Evolutionary conservation across 2,797 vertebrate species (phyloP).

Genomic region (Artibeus jamaicensis): DNA sequence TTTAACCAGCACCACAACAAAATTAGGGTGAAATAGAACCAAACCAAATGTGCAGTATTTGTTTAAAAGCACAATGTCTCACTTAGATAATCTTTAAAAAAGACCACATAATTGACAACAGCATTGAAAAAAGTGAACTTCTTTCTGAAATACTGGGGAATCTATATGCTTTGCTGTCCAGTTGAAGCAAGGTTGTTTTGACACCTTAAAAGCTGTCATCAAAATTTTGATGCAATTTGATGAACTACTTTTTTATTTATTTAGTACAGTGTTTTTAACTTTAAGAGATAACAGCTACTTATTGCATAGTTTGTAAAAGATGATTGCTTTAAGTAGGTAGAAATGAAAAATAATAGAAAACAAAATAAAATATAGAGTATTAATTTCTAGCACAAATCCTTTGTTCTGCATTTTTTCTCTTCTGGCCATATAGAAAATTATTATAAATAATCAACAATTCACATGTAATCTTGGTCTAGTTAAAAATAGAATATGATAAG

Average conservation of each 20-base stretch:
- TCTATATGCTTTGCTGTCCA: not conserved
- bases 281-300: not conserved
- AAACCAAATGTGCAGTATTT: not conserved
- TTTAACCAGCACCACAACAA: not conserved
- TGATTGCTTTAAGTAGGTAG: slow-evolving; percentile 17
- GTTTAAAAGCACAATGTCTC: not conserved
- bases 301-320: not conserved
- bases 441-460: not conserved
- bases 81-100: not conserved
- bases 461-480: not conserved
- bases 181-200: not conserved
- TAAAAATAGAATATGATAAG: not conserved
- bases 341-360: slow-evolving; percentile 39
- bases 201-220: not conserved
- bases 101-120: not conserved
- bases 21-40: not conserved
- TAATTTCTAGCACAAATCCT: not conserved
- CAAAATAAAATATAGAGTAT: not conserved
- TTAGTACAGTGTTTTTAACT: not conserved
- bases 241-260: not conserved
- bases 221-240: not conserved
- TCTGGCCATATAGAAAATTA: not conserved
- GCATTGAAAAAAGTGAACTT: not conserved
- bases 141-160: not conserved
- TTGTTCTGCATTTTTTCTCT: slow-evolving; percentile 40